Percentiles rank a stretch among this genome's conserved stretches.
phyloP scores from a whole-genome alignment of 92 coral and sea anemone genomes.

The Metridium senile region DNA sequence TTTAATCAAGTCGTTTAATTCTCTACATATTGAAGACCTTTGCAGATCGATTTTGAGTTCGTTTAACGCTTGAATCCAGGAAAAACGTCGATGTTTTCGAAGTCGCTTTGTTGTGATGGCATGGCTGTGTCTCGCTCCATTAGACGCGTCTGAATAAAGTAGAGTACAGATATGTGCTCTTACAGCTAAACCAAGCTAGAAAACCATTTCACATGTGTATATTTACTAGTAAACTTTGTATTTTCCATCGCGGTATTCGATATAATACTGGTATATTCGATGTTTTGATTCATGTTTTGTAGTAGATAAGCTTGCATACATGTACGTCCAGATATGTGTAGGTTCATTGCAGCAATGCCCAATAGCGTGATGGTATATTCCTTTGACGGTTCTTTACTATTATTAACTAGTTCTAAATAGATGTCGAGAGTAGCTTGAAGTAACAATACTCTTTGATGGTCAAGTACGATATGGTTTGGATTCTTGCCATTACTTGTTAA shows the following conservation, averaged over 20 bases:
- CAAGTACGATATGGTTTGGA: neutral
- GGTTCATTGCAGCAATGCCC: too few species aligned
- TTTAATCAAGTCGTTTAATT: neutral
- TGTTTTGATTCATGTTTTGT: neutral
- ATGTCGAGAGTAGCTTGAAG: neutral
- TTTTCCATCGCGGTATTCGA: neutral
- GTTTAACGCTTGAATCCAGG: neutral
- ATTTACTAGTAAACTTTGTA: neutral
- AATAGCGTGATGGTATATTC: neutral
- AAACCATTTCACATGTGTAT: neutral
- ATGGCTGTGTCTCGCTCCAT: constrained; percentile 19
- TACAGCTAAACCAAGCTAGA: neutral
- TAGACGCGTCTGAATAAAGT: constrained; percentile 13
- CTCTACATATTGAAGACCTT: neutral
- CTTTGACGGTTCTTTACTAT: neutral
- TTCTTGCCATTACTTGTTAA: neutral
- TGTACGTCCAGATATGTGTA: too few species aligned
- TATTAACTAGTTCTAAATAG: neutral
- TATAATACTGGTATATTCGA: neutral
- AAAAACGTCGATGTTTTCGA: constrained; percentile 12
- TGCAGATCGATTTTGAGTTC: neutral
- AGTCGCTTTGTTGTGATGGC: neutral
- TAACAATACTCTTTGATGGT: neutral
- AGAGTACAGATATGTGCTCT: neutral
- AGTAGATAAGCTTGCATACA: too few species aligned